A percentile compares a stretch with the other conserved stretches of the same genome.
Conservation (phyloP, 2,888 invertebrate genomes). For the Lepidonotus clava region DNA sequence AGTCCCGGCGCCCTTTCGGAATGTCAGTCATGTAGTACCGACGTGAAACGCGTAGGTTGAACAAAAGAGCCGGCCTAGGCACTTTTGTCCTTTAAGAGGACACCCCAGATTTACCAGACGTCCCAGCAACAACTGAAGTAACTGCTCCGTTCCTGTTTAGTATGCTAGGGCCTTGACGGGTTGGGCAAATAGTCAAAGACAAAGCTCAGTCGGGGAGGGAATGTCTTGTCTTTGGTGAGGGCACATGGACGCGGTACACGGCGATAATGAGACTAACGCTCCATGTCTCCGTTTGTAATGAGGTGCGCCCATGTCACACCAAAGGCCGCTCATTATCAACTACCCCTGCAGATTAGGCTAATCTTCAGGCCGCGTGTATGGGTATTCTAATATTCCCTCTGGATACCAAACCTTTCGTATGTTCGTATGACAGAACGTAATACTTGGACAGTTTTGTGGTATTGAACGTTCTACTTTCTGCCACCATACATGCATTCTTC, state of each 20-base stretch:
- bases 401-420: too few relatives aligned
- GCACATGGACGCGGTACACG: not conserved
- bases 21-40: not conserved
- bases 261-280: constrained; percentile 32
- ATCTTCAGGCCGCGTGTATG: not conserved
- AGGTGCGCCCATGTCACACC: constrained; percentile 36
- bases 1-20: too few relatives aligned
- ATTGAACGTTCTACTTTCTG: too few relatives aligned
- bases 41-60: not conserved
- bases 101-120: not conserved
- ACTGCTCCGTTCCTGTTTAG: too few relatives aligned
- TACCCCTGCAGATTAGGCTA: constrained; percentile 34
- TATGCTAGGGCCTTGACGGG: not conserved
- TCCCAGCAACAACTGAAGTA: not conserved
- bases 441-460: too few relatives aligned
- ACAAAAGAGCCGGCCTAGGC: too few relatives aligned
- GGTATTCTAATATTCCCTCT: not conserved
- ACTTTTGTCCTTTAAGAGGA: too few relatives aligned
- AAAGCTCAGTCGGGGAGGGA: too few relatives aligned
- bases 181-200: not conserved
- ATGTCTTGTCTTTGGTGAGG: too few relatives aligned
- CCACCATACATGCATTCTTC: too few relatives aligned
- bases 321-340: constrained; percentile 45
- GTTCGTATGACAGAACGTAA: too few relatives aligned
- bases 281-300: not conserved